These are phyloP conservation scores for Plecotus auritus DNA, from an alignment of 2,113 vertebrate genomes.

Conservation along the genomic window DNA sequence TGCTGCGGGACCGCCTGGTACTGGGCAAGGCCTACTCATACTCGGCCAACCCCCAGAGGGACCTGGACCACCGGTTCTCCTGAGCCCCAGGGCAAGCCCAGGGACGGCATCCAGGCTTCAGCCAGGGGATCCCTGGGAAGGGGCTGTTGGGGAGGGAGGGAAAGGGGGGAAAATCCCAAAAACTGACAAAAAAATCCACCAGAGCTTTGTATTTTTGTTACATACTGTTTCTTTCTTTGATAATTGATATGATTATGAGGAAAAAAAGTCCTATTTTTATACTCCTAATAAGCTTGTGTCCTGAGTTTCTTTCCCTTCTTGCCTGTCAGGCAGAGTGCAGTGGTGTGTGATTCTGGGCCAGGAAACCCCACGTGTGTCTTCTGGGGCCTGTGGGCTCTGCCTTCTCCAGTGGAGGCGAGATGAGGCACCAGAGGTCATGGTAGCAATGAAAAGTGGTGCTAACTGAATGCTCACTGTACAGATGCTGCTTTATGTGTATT, in stretches of 20 bases:
- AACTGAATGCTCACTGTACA: background rate
- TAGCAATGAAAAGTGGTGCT: background rate
- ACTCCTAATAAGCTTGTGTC: constrained; percentile 80
- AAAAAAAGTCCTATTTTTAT: constrained; percentile 94
- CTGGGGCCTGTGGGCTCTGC: background rate
- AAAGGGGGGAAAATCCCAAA: background rate
- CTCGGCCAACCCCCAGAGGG: constrained; percentile 82
- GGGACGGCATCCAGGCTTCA: constrained; percentile 27
- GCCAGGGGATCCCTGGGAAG: constrained; percentile 38
- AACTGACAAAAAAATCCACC: constrained; percentile 62
- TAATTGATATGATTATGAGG: constrained; percentile 93
- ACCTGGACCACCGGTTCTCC: constrained; percentile 92
- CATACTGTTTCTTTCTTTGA: constrained; percentile 89
- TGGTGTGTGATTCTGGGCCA: background rate
- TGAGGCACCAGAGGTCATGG: background rate
- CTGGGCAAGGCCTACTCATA: constrained; percentile 96
- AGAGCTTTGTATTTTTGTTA: constrained; percentile 98
- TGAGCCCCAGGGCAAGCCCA: constrained; percentile 59
- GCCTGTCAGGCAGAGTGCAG: background rate
- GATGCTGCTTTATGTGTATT: background rate
- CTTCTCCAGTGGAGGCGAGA: background rate
- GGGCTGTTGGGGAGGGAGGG: background rate
- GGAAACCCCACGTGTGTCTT: background rate
- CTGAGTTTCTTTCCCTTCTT: constrained; percentile 61
- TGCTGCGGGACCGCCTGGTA: constrained; percentile 97